phyloP scores from a whole-genome alignment of 2,113 vertebrate genomes.

The Struthio camelus region DNA sequence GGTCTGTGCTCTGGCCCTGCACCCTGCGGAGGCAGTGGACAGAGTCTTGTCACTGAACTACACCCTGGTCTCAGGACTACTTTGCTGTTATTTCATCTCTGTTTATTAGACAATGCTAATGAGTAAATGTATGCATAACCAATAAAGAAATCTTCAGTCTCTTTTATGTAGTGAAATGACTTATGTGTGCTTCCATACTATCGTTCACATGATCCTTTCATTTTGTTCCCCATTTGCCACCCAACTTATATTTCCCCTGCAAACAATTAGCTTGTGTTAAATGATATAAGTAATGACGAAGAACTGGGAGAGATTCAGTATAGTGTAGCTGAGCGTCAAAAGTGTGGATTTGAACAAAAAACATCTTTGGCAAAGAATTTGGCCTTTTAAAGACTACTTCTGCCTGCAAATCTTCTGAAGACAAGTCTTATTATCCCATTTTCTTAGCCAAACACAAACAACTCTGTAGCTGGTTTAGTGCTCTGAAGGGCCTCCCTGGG shows the following conservation, averaged over 20 bases:
- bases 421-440: background rate
- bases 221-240: background rate
- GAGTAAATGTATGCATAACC: background rate
- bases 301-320: background rate
- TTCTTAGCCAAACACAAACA: background rate
- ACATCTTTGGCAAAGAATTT: background rate
- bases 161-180: background rate
- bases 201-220: background rate
- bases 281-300: background rate
- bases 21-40: accelerated
- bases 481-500: background rate
- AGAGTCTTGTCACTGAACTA: background rate
- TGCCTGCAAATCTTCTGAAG: background rate
- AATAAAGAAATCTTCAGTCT: background rate
- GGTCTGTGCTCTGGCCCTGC: background rate
- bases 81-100: background rate
- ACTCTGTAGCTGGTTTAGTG: background rate
- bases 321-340: background rate
- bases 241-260: background rate
- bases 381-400: background rate
- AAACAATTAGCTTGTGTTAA: background rate
- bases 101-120: background rate
- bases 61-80: accelerated
- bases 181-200: background rate
- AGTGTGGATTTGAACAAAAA: background rate